These are phyloP conservation scores for Oncorhynchus nerka DNA, from an alignment of 2,113 vertebrate species.

Conservation along the genomic window DNA sequence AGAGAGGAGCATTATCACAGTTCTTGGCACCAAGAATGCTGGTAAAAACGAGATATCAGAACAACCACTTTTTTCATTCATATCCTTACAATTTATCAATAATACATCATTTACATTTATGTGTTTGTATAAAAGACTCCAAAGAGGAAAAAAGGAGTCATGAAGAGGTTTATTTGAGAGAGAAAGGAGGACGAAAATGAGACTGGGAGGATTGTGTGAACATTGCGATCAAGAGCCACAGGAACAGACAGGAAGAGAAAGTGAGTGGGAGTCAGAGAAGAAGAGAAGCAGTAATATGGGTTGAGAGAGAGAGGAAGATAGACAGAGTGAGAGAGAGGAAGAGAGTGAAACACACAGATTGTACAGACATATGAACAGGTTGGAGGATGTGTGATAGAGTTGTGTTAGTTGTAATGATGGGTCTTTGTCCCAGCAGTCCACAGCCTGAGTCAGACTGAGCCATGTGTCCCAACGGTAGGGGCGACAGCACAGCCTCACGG, in stretches of 20 bases:
- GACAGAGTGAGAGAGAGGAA: constrained; percentile 18
- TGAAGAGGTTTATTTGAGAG: constrained; percentile 59
- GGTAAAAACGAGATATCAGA: constrained; percentile 82
- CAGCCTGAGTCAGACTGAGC: constrained; percentile 48
- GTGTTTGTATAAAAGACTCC: constrained; percentile 78
- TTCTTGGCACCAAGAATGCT: constrained; percentile 83
- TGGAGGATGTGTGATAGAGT: constrained; percentile 37
- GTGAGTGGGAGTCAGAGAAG: constrained; percentile 42
- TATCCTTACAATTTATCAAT: constrained; percentile 77
- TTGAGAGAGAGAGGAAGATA: constrained; percentile 26
- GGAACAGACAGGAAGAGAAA: constrained; percentile 47
- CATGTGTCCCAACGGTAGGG: constrained; percentile 46
- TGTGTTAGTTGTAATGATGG: constrained; percentile 50
- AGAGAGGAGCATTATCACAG: constrained; percentile 76
- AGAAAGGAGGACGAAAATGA: constrained; percentile 43
- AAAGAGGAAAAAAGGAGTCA: constrained; percentile 72
- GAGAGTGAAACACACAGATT: background rate
- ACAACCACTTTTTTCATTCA: constrained; percentile 74
- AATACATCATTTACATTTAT: constrained; percentile 76
- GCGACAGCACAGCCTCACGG: background rate
- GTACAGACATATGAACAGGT: constrained; percentile 44
- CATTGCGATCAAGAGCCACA: constrained; percentile 57
- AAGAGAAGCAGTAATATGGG: constrained; percentile 38
- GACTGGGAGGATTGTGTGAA: constrained; percentile 28
- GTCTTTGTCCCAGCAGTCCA: constrained; percentile 67